Base-by-base conservation (phyloP, 2,113 vertebrate genomes). In the Hippocampus guttulatus region DNA sequence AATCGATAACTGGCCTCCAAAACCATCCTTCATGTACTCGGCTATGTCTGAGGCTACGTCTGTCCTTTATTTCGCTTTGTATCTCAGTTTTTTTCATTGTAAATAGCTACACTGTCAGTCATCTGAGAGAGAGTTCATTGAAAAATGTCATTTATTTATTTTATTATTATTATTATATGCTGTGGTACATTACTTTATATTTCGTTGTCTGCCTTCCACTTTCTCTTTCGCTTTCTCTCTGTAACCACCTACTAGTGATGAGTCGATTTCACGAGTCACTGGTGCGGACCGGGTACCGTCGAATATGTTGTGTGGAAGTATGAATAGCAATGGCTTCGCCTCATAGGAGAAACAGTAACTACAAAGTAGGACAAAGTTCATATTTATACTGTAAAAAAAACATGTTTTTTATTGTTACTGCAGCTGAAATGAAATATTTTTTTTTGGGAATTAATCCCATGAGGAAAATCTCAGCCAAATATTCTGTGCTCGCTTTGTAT, bases 191-290 rank as follows among this genome's bases (percentile, higher is more conserved):
- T 84, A 74, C 77, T 84, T 85, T 76, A 74, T 72, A 54, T 67
- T 63, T 69, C 67, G 64, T 62, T 58, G 70, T 40, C 55, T 11
- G n/a, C 2, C 57, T 63, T 70, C 54, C 66, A 11, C 49, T 38
- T 60, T 69, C 69, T 68, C 65, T 58, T 71, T 45, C 76, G 71
- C 12, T 41, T 71, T 73, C 75, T 73, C 75, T 83, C 78, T 74
- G 73, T 82, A 85, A 71, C 83, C 83, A 77, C 73, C 75, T 85
- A 85, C 86, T 88, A 85, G 81, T 81, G 83, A 86, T 81, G 81
- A 87, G 84, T 85, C 78, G 85, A 88, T 91, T 89, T 89, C 89
- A 89, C 80, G 78, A 91, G 69, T 64, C 89, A 88, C 66, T 89
- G 88, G 75, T 88, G 88, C 85, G 38, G 81, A 81, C 67, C 80